Base-by-base conservation (phyloP, 2,113 vertebrate genomes). In the Gasterosteus aculeatus region DNA sequence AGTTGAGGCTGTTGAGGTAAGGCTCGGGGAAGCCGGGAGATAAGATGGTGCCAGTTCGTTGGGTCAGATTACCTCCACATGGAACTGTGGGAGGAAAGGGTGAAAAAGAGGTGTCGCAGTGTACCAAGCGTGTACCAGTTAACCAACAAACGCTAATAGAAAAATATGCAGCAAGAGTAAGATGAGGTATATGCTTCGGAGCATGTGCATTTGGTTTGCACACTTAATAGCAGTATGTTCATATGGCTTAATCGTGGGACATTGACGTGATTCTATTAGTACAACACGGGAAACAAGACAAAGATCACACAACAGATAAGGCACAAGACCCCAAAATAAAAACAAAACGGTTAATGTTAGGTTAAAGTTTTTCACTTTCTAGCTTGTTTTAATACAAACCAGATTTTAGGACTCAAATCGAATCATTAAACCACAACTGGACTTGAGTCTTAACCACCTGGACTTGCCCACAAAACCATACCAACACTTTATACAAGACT, bases 1-100 rank as follows among this genome's bases (percentile, higher is more conserved):
- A 99, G 93, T 98, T 99, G 83, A 99, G 96, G 84, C 97, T 98
- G 91, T 99, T 99, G 67, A 99, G 95, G 92, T 99, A 99, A 0
- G 98, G 97, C 87, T 99, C 98, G 0, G 98, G 98, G 88, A 98
- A 99, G 31, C 97, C 98, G 0, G 98, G 98, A 47, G 98, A 98
- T 75, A 99, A 92, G 91, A 99, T 97, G 88, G 98, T 98, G 14
- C 98, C 97, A 39, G 94, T 99, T 59, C 97, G 92, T 39, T 97
- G 96, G 0, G 98, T 99, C 84, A 99, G 84, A 88, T 99, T 99
- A 19, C 97, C 98, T 47, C 98, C 98, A 35, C 98, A 99, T 0
- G 97, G 98, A 81, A 99, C 98, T 99, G 92, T 7, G 15, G 60
- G n/a, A 77, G 73, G 7, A 64, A 47, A 14, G 29, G 29, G 41